Evolutionary conservation across 2,797 vertebrate species (phyloP).

Genomic region (Muraenolepis orangiensis): DNA sequence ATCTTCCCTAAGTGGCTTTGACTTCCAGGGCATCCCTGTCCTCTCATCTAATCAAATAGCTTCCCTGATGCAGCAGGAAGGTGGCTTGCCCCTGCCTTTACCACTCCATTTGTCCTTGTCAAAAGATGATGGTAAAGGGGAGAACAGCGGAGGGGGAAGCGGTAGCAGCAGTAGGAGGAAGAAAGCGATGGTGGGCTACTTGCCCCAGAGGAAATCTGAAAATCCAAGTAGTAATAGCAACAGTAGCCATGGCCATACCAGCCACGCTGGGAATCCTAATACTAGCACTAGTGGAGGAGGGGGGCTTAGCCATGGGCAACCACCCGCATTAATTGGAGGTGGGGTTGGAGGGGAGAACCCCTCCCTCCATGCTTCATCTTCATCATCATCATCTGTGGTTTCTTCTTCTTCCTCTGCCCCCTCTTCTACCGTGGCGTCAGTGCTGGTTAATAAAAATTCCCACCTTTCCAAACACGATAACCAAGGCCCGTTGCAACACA

Average conservation of each 20-base stretch:
- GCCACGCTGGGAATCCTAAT: slow-evolving; percentile 69
- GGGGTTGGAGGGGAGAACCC: slow-evolving; percentile 73
- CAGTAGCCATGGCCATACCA: slow-evolving; percentile 58
- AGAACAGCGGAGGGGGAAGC: slow-evolving; percentile 65
- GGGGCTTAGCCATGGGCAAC: slow-evolving; percentile 70
- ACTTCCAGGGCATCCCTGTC: slow-evolving; percentile 83
- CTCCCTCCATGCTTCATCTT: slow-evolving; percentile 74
- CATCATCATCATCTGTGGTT: slow-evolving; percentile 78
- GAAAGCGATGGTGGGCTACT: slow-evolving; percentile 82
- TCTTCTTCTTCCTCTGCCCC: slow-evolving; percentile 78
- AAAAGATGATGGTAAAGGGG: slow-evolving; percentile 79
- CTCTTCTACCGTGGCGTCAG: slow-evolving; percentile 77
- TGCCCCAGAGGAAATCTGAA: slow-evolving; percentile 80
- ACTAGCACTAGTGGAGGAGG: slow-evolving; percentile 62
- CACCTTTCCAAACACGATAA: slow-evolving; percentile 75
- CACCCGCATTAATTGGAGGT: slow-evolving; percentile 72
- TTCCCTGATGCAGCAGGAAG: slow-evolving; percentile 81
- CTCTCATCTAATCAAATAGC: slow-evolving; percentile 82
- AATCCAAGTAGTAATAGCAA: slow-evolving; percentile 51
- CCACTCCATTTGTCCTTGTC: slow-evolving; percentile 79
- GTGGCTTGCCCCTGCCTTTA: slow-evolving; percentile 76
- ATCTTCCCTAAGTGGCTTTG: slow-evolving; percentile 76
- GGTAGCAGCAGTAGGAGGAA: slow-evolving; percentile 74
- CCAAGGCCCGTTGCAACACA: slow-evolving; percentile 69
- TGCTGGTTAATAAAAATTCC: slow-evolving; percentile 77